Percentiles rank a stretch among this genome's conserved stretches.
Conservation (phyloP, 1,140 invertebrate species). For the Brachionus koreanus region DNA sequence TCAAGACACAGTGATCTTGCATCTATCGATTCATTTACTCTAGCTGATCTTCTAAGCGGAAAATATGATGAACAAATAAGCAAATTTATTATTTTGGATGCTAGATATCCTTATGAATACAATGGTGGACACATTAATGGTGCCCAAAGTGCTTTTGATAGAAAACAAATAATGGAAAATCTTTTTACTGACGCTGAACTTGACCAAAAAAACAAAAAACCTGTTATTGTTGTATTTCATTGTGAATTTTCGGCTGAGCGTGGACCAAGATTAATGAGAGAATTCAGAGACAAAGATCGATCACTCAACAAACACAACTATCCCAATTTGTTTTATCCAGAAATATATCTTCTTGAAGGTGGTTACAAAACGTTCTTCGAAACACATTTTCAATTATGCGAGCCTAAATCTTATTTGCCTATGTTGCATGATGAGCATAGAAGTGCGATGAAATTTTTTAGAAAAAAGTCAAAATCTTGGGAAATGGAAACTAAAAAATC, state of each 20-base stretch:
- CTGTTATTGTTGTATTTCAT: constrained; percentile 85
- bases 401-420: constrained; percentile 8
- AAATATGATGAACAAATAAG: neutral
- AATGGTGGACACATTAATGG: too few relatives aligned
- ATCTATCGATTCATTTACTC: neutral
- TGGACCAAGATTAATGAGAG: constrained; percentile 73
- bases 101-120: too few relatives aligned
- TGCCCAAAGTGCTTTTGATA: constrained; percentile 76
- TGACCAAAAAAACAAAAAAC: constrained; percentile 58
- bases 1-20: constrained; percentile 17
- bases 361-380: constrained; percentile 88
- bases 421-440: constrained; percentile 24
- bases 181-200: constrained; percentile 56
- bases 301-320: constrained; percentile 76
- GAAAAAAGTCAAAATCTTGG: constrained; percentile 19
- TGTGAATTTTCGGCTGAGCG: constrained; percentile 96
- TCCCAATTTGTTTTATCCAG: constrained; percentile 82
- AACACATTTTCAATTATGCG: constrained; percentile 47
- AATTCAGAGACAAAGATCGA: too few relatives aligned
- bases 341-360: constrained; percentile 86
- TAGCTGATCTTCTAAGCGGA: neutral
- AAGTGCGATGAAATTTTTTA: constrained; percentile 32
- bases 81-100: too few relatives aligned
- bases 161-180: constrained; percentile 67
- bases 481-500: neutral